Evolutionary conservation across 1,140 invertebrate genomes (phyloP).

Genomic region (Dreissena rostriformis): DNA sequence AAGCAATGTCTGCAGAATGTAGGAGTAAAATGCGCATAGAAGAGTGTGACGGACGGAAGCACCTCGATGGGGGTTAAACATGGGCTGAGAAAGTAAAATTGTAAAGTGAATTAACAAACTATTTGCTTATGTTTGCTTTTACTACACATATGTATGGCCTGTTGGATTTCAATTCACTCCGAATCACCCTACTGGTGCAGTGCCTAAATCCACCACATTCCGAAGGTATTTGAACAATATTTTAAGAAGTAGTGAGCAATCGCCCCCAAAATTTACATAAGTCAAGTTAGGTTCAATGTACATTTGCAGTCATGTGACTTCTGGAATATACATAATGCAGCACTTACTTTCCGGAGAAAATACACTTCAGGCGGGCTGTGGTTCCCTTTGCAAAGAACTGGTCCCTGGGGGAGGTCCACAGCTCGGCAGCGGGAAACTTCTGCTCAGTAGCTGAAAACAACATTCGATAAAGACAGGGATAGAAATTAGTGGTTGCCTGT

Average conservation of each 20-base stretch:
- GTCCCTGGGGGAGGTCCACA: constrained; percentile 71
- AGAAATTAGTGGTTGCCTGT: neutral
- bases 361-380: constrained; percentile 70
- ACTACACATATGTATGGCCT: no score
- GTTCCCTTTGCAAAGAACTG: constrained; percentile 62
- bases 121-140: no score
- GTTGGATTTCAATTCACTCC: no score
- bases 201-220: neutral
- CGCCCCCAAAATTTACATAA: neutral
- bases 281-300: neutral
- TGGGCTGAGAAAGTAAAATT: no score
- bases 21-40: no score
- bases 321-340: neutral
- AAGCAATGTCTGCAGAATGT: no score
- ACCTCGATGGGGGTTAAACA: no score
- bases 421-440: constrained; percentile 49
- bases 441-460: constrained; percentile 59
- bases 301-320: no score
- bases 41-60: no score
- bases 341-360: constrained; percentile 77
- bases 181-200: no score
- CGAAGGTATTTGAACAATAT: neutral
- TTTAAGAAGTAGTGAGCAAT: neutral
- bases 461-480: constrained; percentile 21
- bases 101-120: no score